These are phyloP conservation scores for Crypturellus undulatus DNA, from an alignment of 2,113 vertebrate genomes.

Conservation along the genomic window DNA sequence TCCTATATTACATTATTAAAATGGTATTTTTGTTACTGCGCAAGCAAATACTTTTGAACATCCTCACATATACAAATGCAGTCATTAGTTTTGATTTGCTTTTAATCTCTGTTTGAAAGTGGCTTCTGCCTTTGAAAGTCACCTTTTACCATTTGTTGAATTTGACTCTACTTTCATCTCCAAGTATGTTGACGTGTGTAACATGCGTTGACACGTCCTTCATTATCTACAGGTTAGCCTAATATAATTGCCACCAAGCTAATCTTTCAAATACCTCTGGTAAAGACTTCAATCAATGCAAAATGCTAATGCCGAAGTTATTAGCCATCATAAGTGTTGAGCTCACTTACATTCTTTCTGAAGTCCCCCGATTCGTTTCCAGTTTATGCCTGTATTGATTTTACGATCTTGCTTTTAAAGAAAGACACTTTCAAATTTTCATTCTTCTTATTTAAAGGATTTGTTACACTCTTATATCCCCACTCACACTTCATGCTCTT, in stretches of 20 bases:
- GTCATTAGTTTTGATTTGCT: background rate
- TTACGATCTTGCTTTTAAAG: conserved; percentile 55
- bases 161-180: background rate
- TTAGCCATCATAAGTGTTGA: conserved; percentile 8
- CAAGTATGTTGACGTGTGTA: background rate
- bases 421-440: conserved; percentile 61
- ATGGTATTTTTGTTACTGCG: background rate
- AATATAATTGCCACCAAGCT: background rate
- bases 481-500: conserved; percentile 44
- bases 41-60: background rate
- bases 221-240: conserved; percentile 39
- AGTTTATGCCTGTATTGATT: conserved; percentile 59
- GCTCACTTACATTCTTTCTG: conserved; percentile 10
- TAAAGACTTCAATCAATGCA: conserved; percentile 21
- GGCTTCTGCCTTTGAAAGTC: background rate
- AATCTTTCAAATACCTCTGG: conserved; percentile 42
- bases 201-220: conserved; percentile 2
- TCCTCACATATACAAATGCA: background rate
- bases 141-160: background rate
- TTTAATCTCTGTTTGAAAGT: conserved; percentile 1
- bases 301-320: background rate
- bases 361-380: conserved; percentile 43
- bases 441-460: conserved; percentile 73
- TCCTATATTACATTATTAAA: conserved; percentile 4
- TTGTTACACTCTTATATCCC: conserved; percentile 64